Evolutionary conservation across 2,113 vertebrate species (phyloP), one percentile per base, ranked within the genome.

Genomic region (Microcebus tavaratra): DNA sequence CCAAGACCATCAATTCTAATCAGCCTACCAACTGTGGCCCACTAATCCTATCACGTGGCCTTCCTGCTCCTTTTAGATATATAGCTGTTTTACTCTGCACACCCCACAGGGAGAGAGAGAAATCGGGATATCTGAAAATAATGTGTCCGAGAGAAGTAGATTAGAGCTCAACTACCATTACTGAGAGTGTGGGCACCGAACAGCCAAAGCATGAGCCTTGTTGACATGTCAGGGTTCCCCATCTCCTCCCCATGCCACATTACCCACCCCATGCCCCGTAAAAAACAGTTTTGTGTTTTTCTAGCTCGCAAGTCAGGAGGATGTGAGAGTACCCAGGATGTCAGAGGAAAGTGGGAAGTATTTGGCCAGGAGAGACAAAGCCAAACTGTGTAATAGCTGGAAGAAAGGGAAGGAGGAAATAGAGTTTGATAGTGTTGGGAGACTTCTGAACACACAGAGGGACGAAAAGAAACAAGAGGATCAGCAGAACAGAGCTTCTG

Each of bases 1-100:
- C 53, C 48, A 63, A 76, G 86, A 96, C 79, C 61, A 93, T 94
- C 57, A 39, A 50, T n/a, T 67, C 91, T 85, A 95, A 94, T 93
- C 90, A 91, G 86, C 25, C 85, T 59, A 65, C 50, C 88, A 75
- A 59, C 39, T 68, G 27, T 25, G 42, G 42, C 14, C 14, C 7
- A 21, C 25, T 94, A 87, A 97, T 95, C 90, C 95, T 90, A 79
- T 90, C 55, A 88, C 23, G 15, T 29, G 36, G 75, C 36, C 72
- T 84, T 88, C 72, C 55, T 48, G 48, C 25, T 91, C 70, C 39
- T 79, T 88, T 84, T 11, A 72, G 9, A 94, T 68, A 96, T 23
- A 92, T 1, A 20, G 23, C 31, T 83, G 63, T 76, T 89, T 82
- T 83, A 39, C 79, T 95, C 59, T 48, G 36, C 29, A 78, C 15